Conservation (phyloP, 2,888 invertebrate genomes). For the Epinotia nisella region DNA sequence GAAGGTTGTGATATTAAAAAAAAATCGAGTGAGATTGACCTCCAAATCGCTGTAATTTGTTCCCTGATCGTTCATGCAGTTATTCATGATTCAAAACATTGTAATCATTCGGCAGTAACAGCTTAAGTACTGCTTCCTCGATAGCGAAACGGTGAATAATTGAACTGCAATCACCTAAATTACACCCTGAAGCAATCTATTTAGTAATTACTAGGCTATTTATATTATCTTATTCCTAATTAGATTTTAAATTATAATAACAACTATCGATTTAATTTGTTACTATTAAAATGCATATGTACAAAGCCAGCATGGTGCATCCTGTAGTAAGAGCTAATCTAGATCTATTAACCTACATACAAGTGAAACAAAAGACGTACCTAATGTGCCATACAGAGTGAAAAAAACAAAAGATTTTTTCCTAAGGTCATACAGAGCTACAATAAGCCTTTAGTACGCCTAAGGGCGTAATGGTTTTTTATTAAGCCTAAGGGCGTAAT, state of each 20-base stretch:
- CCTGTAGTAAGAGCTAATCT: not conserved
- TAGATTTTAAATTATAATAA: not conserved
- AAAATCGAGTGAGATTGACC: not conserved
- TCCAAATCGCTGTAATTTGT: not conserved
- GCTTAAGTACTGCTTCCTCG: not conserved
- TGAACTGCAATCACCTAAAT: slow-evolving; percentile 16
- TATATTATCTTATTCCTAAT: not conserved
- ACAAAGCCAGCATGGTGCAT: not conserved
- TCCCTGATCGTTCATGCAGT: not conserved
- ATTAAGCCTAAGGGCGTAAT: too few species aligned
- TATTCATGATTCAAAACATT: slow-evolving; percentile 16
- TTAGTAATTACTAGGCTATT: not conserved
- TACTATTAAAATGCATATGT: not conserved
- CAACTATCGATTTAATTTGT: not conserved
- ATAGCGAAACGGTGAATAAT: slow-evolving; percentile 23
- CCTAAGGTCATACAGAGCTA: too few species aligned
- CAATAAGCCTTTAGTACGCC: too few species aligned
- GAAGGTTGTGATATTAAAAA: too few species aligned
- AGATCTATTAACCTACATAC: too few species aligned
- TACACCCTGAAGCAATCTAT: slow-evolving; percentile 21
- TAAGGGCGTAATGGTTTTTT: too few species aligned
- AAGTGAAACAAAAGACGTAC: too few species aligned
- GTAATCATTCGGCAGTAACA: slow-evolving; percentile 13
- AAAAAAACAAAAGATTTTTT: too few species aligned
- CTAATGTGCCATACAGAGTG: too few species aligned